Evolutionary conservation across 2,113 vertebrate genomes (phyloP), one percentile per base, ranked within the genome.

Genomic region (Hiodon alosoides): DNA sequence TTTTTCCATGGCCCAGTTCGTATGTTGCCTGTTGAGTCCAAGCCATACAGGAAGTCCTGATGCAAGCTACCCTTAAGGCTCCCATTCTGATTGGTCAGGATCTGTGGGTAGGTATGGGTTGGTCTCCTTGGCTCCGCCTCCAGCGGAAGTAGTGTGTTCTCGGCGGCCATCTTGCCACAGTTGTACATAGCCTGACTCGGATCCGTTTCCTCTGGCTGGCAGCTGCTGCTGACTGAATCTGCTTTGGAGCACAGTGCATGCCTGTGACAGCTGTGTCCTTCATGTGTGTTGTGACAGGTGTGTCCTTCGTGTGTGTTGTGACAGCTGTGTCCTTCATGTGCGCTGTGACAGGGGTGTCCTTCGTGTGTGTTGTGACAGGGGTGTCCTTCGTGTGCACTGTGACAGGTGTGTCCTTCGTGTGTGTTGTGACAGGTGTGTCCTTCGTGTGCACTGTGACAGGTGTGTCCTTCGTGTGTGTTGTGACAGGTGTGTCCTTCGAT

Each of bases 1-100:
- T 95, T 95, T 85, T 88, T 94, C 94, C 94, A 96, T 71, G 92
- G 94, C 55, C 94, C 93, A 2, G 94, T 95, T 82, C 93, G 91
- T 84, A 95, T 93, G 83, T 91, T 95, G 81, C 93, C 93, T 51
- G 92, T 91, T 81, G 85, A 80, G 71, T 93, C 91, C 3, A 92
- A 89, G 76, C 90, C 86, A 61, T 90, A 92, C 13, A 89, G 84
- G 80, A 88, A 86, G 79, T 89, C 89, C 82, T 93, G 92, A 46
- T 93, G 91, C 82, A 86, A 0, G 2, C 85, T 88, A 61, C 87
- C 90, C 85, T 90, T 88, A 76, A 91, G 90, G 77, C 92, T 87
- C 9, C 92, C 90, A 0, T 93, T 92, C 78, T 89, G 92, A 73
- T 91, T 85, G 0, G 92, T 83, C 4, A 93, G 81, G 16, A 89